Evolutionary conservation across 2,888 invertebrate species (phyloP).

Genomic region (Onchidella celtica): DNA sequence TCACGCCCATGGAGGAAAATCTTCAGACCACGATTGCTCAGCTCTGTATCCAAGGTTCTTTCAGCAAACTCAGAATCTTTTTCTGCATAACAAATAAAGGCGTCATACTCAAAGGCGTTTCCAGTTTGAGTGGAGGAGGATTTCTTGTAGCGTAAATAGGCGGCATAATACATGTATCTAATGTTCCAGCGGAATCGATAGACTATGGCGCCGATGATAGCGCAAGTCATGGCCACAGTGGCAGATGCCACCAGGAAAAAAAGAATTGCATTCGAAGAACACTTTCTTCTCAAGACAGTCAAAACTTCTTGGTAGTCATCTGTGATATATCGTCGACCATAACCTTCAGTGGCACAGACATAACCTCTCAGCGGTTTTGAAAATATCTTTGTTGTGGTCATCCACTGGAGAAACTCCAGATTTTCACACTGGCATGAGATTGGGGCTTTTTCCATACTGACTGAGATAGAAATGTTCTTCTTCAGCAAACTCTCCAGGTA

Average conservation of each 20-base stretch:
- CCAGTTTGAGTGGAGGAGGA: too few species aligned
- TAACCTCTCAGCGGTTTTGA: not conserved
- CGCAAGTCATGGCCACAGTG: not conserved
- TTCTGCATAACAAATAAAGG: conserved; percentile 30
- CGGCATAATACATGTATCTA: conserved; percentile 40
- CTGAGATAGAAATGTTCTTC: not conserved
- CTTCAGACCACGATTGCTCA: conserved; percentile 6
- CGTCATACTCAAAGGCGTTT: conserved; percentile 23
- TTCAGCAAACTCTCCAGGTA: not conserved
- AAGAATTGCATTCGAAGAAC: not conserved
- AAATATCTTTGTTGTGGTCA: conserved; percentile 17
- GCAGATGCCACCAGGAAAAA: not conserved
- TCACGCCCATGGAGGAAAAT: conserved; percentile 34
- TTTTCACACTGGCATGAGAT: conserved; percentile 26
- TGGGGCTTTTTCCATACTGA: conserved; percentile 13
- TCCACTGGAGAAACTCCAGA: conserved; percentile 34
- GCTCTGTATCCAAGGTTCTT: not conserved
- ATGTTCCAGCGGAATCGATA: conserved; percentile 46
- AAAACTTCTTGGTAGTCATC: conserved; percentile 1
- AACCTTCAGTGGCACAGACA: too few species aligned
- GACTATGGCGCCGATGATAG: conserved; percentile 18
- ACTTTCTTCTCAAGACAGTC: not conserved
- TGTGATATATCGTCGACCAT: too few species aligned
- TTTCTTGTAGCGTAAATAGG: not conserved
- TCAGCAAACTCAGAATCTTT: conserved; percentile 21